Evolutionary conservation across 1,140 invertebrate genomes (phyloP), one percentile per base, ranked within the genome.

Genomic region (Cotesia vestalis): DNA sequence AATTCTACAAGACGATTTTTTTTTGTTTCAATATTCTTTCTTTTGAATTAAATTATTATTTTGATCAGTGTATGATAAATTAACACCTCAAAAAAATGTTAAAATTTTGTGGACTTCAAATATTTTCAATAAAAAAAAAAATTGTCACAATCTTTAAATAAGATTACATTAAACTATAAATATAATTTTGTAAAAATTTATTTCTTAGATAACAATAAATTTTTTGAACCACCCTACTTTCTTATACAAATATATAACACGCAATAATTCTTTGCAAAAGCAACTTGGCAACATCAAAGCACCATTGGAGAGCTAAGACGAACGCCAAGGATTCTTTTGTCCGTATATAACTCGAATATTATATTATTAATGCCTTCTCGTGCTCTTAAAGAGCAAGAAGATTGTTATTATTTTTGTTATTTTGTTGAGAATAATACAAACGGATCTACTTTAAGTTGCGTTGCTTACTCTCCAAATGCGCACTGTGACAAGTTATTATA

Each of bases 311-410:
- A 57, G 53, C n/a, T 6, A 6, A n/a, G n/a, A 57, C 12, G 12
- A 57, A 57, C 53, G 53, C 9, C n/a, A 12, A n/a, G 20, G 20
- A 57, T 57, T n/a, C 53, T 57, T 57, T 57, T 57, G 20, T 57
- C 9, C 53, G 53, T 9, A 57, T 9, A 57, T 57, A 9, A 4
- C 53, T 57, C n/a, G 3, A 20, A 57, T 57, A 57, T 20, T 20
- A 57, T 55, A 14, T 57, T 17, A 57, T 57, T 17, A 57, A 17
- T 20, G 6, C 12, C n/a, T 57, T 57, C 53, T 57, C 12, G 53
- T 57, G 53, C 20, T 57, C n/a, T 20, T 57, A 6, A 20, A 57
- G 27, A 27, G 27, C 27, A 27, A 27, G 27, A 27, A 27, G 27
- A 27, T 27, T 27, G 27, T 27, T 27, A 27, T 27, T 27, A 27